Base-by-base conservation (phyloP, 2,113 vertebrate species). In the Osmerus eperlanus region DNA sequence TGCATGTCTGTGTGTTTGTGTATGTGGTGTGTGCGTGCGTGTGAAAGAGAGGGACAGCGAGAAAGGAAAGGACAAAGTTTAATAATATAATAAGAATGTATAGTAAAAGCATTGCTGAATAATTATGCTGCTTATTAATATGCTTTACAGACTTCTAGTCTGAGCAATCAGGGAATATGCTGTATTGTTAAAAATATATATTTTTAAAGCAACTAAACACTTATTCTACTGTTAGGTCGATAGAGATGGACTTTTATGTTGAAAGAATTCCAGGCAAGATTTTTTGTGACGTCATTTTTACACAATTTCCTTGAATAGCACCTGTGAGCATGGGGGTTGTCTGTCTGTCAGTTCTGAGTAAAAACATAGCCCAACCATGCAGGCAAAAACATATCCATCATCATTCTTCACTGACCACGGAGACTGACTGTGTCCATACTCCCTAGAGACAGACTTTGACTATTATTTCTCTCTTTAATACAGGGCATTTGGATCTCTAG, bases 271-370 rank as follows among this genome's bases (percentile, higher is more conserved):
- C 86, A 78, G 83, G 80, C 81, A 81, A 67, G 82, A 83, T 84
- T 86, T 78, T 78, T 52, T 1, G 78, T 90, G 90, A 93, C 89
- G 88, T 91, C 91, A 92, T 87, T 87, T 90, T 90, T 89, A 89
- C 88, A 89, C 89, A 86, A 90, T 91, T 92, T 91, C 88, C 90
- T 90, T 91, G 89, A 91, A 92, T 88, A 92, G 90, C 90, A 93
- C 90, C 92, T 93, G 91, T 90, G 90, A 88, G 87, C 75, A 84
- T 29, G 88, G 86, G 89, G 90, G 88, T 82, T 89, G 86, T 87
- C 86, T 84, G 85, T 87, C 89, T 83, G 89, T 88, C 85, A 90
- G 85, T 81, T 87, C 86, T 86, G 83, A 90, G 87, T 91, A 87
- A 91, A 91, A 91, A 56, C 14, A 64, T n/a, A 89, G 85, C 89